Evolutionary conservation across 2,113 vertebrate species (phyloP).

Genomic region (Sus scrofa): T2T-Sscrofa CM000820.6:127025001-127025500

Average conservation of each 20-base stretch:
- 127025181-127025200: neutral
- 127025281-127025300: neutral
- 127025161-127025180: neutral
- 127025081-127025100: neutral
- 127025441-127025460: neutral
- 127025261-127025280: neutral
- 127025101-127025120: neutral
- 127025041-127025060: neutral
- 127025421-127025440: neutral
- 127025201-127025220: fast-evolving
- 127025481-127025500: neutral
- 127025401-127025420: neutral
- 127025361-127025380: neutral
- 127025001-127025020: neutral
- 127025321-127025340: neutral
- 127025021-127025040: neutral
- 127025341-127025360: neutral
- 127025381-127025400: neutral
- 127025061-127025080: neutral
- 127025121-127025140: neutral
- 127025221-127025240: no score
- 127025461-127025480: neutral
- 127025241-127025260: fast-evolving
- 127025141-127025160: neutral
- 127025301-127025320: neutral